Evolutionary conservation across 2,888 invertebrate species (phyloP).

Genomic region (Eulithis testata): DNA sequence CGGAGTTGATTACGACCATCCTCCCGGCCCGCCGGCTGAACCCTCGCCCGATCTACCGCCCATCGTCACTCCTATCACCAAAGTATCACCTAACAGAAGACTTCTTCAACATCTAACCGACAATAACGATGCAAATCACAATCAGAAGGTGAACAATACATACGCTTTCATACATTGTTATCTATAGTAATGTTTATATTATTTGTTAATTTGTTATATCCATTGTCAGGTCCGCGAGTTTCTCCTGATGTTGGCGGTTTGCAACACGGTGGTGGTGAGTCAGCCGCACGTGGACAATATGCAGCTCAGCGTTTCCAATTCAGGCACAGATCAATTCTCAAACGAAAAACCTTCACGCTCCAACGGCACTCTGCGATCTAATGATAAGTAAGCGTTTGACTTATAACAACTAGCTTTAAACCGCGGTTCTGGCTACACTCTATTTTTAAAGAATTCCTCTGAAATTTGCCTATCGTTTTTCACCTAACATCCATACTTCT

Average conservation of each 20-base stretch:
- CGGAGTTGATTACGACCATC: slow-evolving; percentile 95
- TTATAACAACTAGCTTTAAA: slow-evolving; percentile 6
- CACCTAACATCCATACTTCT: too few species aligned
- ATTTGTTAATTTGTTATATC: slow-evolving; percentile 7
- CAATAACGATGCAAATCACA: slow-evolving; percentile 81
- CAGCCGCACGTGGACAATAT: slow-evolving; percentile 90
- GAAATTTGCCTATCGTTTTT: too few species aligned
- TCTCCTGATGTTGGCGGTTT: slow-evolving; percentile 94
- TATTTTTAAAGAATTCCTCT: too few species aligned
- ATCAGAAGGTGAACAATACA: slow-evolving; percentile 76
- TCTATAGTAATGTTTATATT: slow-evolving; percentile 8
- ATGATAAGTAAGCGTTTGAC: slow-evolving; percentile 68
- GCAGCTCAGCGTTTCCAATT: slow-evolving; percentile 85
- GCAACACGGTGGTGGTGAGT: slow-evolving; percentile 98
- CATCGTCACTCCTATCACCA: slow-evolving; percentile 76
- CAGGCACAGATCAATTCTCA: slow-evolving; percentile 74
- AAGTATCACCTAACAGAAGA: slow-evolving; percentile 73
- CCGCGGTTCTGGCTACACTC: slow-evolving; percentile 2
- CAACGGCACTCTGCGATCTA: slow-evolving; percentile 70
- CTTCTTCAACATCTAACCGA: slow-evolving; percentile 72
- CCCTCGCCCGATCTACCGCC: slow-evolving; percentile 81
- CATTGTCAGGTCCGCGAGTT: slow-evolving; percentile 91
- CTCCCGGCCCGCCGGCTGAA: slow-evolving; percentile 88
- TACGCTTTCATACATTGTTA: slow-evolving; percentile 3
- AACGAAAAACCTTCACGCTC: slow-evolving; percentile 60